Percentiles rank a stretch among this genome's conserved stretches.
These are phyloP conservation scores for Phorcus lineatus DNA, from an alignment of 2,888 invertebrate genomes.

Conservation along the genomic window DNA sequence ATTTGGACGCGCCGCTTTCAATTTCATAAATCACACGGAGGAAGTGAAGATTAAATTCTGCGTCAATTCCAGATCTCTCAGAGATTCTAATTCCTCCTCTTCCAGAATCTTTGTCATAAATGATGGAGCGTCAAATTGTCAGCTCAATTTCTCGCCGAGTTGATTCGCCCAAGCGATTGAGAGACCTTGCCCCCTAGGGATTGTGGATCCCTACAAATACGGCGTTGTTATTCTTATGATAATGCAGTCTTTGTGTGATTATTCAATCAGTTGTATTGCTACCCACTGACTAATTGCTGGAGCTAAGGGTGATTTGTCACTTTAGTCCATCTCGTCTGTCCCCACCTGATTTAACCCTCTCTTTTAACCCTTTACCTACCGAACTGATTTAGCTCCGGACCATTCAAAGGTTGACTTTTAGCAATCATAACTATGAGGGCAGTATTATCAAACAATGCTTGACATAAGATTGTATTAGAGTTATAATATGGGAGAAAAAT, in stretches of 20 bases:
- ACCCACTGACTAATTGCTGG: slow-evolving; percentile 3
- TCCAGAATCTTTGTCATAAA: slow-evolving; percentile 14
- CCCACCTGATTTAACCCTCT: slow-evolving; percentile 5
- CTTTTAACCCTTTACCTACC: neutral
- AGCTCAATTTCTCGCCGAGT: slow-evolving; percentile 12
- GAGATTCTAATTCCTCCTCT: slow-evolving; percentile 22
- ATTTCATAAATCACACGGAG: slow-evolving; percentile 38
- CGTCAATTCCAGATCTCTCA: slow-evolving; percentile 27
- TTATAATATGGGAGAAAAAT: too few species aligned
- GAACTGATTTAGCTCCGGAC: too few species aligned
- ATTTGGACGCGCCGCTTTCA: slow-evolving; percentile 21
- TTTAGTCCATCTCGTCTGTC: neutral
- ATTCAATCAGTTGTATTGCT: slow-evolving; percentile 32
- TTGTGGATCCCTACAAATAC: neutral
- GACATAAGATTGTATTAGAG: too few species aligned
- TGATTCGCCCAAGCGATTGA: neutral
- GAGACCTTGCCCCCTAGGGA: neutral
- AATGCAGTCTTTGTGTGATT: slow-evolving; percentile 33
- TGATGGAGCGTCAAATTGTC: slow-evolving; percentile 21
- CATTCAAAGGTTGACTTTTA: too few species aligned
- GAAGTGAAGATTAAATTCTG: slow-evolving; percentile 37
- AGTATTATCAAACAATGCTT: too few species aligned
- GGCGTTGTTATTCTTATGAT: slow-evolving; percentile 29
- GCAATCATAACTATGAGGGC: too few species aligned
- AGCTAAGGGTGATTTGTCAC: slow-evolving; percentile 6